phyloP scores from a whole-genome alignment of 1,140 invertebrate genomes.

The Catajapyx aquilonaris region DNA sequence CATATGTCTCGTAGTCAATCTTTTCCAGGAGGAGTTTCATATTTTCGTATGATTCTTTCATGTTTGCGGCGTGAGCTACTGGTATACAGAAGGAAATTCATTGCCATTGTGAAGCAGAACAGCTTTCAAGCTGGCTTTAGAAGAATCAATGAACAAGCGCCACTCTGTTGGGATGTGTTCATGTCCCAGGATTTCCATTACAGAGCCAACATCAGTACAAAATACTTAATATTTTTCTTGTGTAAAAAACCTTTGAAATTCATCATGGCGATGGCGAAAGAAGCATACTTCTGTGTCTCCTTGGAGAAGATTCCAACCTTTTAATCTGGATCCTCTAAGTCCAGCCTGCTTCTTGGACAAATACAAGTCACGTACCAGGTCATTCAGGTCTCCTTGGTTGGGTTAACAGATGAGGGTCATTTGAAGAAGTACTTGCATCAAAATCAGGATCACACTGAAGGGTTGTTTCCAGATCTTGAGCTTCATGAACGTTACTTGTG shows the following conservation, averaged over 20 bases:
- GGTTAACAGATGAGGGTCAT: not conserved
- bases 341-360: not conserved
- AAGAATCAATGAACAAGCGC: slow-evolving; percentile 11
- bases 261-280: not conserved
- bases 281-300: not conserved
- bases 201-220: not conserved
- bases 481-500: slow-evolving; percentile 1
- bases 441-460: not conserved
- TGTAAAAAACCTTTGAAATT: not conserved
- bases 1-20: not conserved
- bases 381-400: not conserved
- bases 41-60: not conserved
- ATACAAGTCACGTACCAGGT: not conserved
- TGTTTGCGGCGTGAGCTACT: not conserved
- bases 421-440: not conserved
- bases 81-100: slow-evolving; percentile 4
- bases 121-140: slow-evolving; percentile 10
- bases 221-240: not conserved
- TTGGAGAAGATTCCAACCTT: not conserved
- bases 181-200: not conserved
- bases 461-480: not conserved
- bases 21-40: not conserved
- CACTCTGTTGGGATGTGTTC: slow-evolving; percentile 5
- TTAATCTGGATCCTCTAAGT: not conserved
- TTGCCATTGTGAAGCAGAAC: slow-evolving; percentile 12